Conservation (phyloP, 1,140 invertebrate genomes). For the Lordiphosa stackelbergi region DNA sequence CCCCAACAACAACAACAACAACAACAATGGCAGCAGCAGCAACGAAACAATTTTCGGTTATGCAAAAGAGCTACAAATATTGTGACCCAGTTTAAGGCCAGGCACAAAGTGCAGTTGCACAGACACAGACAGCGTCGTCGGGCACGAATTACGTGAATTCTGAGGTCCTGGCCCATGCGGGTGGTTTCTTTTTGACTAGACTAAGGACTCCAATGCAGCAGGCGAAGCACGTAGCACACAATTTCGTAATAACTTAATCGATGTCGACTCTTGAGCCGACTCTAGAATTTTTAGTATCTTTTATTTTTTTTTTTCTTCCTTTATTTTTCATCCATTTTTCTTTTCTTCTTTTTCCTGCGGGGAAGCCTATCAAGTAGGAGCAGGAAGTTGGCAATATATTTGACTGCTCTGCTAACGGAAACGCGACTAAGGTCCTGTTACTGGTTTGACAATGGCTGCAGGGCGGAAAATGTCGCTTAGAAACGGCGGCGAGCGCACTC, state of each 20-base stretch:
- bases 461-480: conserved; percentile 51
- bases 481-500: conserved; percentile 27
- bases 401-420: conserved; percentile 70
- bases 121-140: conserved; percentile 12
- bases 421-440: conserved; percentile 48
- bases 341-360: not conserved
- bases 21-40: no score
- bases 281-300: conserved; percentile 55
- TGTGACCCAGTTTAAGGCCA: conserved; percentile 70
- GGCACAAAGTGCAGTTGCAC: conserved; percentile 31
- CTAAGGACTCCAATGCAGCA: conserved; percentile 16
- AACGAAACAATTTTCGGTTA: conserved; percentile 64
- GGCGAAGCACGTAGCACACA: conserved; percentile 55
- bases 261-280: conserved; percentile 59
- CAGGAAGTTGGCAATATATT: conserved; percentile 75
- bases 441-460: conserved; percentile 34
- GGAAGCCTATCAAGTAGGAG: conserved; percentile 47
- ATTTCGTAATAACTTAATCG: conserved; percentile 75
- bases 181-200: conserved; percentile 49
- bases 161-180: conserved; percentile 39
- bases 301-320: conserved; percentile 11
- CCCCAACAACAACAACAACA: conserved; percentile 17
- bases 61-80: conserved; percentile 60
- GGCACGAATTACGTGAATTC: conserved; percentile 43
- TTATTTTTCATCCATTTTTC: conserved; percentile 13